Conservation (phyloP, 2,888 invertebrate species). For the Aspidiotus rigidus region DNA sequence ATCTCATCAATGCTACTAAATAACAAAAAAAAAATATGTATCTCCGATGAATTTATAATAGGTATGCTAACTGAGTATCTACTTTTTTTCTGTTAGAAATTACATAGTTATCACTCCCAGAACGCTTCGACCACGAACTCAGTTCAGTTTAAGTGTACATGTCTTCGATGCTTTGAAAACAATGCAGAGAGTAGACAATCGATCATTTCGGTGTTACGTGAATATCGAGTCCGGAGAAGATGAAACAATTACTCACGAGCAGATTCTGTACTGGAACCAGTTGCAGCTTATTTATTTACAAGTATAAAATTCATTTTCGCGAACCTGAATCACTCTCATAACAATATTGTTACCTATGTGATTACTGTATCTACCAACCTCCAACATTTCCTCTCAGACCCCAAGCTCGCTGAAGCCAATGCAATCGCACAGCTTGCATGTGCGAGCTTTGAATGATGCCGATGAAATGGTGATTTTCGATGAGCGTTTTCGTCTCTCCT, state of each 20-base stretch:
- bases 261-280: slow-evolving; percentile 16
- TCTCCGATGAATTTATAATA: background rate
- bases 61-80: background rate
- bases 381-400: too few species aligned
- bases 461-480: slow-evolving; percentile 12
- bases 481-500: slow-evolving; percentile 41
- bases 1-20: too few species aligned
- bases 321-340: too few species aligned
- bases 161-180: slow-evolving; percentile 8
- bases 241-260: background rate
- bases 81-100: background rate
- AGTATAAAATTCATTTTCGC: background rate
- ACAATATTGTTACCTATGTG: too few species aligned
- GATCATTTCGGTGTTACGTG: slow-evolving; percentile 11
- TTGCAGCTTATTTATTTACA: slow-evolving; percentile 12
- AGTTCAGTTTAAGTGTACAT: slow-evolving; percentile 10
- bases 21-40: background rate
- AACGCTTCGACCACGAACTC: slow-evolving; percentile 9
- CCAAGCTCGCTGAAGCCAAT: too few species aligned
- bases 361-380: too few species aligned
- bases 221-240: background rate
- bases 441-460: background rate
- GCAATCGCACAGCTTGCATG: slow-evolving; percentile 1
- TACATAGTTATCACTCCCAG: slow-evolving; percentile 9
- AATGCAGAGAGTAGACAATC: background rate